Evolutionary conservation across 1,140 invertebrate species (phyloP), one percentile per base, ranked within the genome.

Genomic region (Cardiocondyla obscurior): DNA sequence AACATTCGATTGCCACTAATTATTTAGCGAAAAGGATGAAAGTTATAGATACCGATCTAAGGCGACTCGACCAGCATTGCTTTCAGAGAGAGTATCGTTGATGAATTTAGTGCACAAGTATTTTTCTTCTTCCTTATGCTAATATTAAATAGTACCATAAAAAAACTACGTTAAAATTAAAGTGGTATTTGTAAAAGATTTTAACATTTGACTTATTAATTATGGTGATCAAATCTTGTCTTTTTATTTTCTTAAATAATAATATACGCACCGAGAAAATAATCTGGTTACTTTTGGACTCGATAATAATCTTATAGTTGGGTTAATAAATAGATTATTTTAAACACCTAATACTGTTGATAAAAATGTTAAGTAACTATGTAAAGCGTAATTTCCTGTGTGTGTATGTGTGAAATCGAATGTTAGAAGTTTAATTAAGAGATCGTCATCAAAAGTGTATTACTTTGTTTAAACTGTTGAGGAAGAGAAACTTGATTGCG

Each of bases 1-100:
- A 58, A 60, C 25, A 76, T 76, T 30, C n/a, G 14, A 60, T 44
- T 46, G 39, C 57, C 57, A 39, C 46, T 62, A 76, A 76, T 76
- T 62, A 62, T 2, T 1, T 36, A 12, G 22, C 3, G 12, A 60
- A 25, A 44, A 74, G 39, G 39, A 74, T 74, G 55, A 60, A 44
- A 74, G 55, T 22, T n/a, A 6, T 33, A 74, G 39, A 62, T 76
- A 76, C 7, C 6, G 6, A 46, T 62, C 7, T 46, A 7, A 12
- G 33, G 3, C 12, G 39, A 74, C 4, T n/a, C n/a, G n/a, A n/a
- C n/a, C n/a, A n/a, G n/a, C 3, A 16, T 60, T 46, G 39, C 58
- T 36, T 49, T 74, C 7, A 28, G 16, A 30, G 12, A 46, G 16
- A 30, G 55, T 62, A 46, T 44, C 46, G 28, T 46, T 30, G 10